These are phyloP conservation scores for Pipistrellus nathusii DNA, from an alignment of 2,797 vertebrate genomes.

Conservation along the genomic window DNA sequence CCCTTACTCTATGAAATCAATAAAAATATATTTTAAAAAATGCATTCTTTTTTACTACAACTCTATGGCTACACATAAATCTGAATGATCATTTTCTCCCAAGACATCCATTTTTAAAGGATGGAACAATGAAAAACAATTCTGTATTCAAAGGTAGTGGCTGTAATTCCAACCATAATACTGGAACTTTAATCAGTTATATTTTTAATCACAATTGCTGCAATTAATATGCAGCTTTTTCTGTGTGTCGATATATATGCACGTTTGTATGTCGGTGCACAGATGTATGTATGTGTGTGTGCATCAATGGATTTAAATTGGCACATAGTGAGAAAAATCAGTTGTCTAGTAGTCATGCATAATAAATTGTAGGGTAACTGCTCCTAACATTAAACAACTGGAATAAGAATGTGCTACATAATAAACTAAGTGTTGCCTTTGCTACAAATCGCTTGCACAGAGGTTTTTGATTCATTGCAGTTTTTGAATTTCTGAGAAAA, in stretches of 20 bases:
- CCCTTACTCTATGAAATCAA: too few relatives aligned
- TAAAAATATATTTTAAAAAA: too few relatives aligned
- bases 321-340: slow-evolving; percentile 86
- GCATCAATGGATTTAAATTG: slow-evolving; percentile 80
- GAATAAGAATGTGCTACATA: slow-evolving; percentile 87
- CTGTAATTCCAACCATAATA: slow-evolving; percentile 65
- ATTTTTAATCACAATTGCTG: slow-evolving; percentile 27
- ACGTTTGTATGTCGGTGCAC: neutral
- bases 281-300: neutral
- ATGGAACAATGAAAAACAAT: slow-evolving; percentile 44
- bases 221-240: slow-evolving; percentile 45
- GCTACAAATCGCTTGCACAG: slow-evolving; percentile 79
- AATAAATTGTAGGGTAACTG: slow-evolving; percentile 85
- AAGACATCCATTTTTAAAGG: neutral
- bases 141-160: slow-evolving; percentile 61
- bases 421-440: slow-evolving; percentile 88
- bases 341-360: slow-evolving; percentile 83
- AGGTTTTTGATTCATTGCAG: slow-evolving; percentile 89
- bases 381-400: slow-evolving; percentile 85
- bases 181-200: slow-evolving; percentile 77
- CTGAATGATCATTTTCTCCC: neutral
- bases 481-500: slow-evolving; percentile 87
- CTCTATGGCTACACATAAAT: neutral
- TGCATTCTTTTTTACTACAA: neutral
- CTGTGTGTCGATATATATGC: slow-evolving; percentile 20